Percentiles rank a stretch among this genome's conserved stretches.
These are phyloP conservation scores for Orthosia incerta DNA, from an alignment of 2,888 invertebrate genomes.

Conservation along the genomic window DNA sequence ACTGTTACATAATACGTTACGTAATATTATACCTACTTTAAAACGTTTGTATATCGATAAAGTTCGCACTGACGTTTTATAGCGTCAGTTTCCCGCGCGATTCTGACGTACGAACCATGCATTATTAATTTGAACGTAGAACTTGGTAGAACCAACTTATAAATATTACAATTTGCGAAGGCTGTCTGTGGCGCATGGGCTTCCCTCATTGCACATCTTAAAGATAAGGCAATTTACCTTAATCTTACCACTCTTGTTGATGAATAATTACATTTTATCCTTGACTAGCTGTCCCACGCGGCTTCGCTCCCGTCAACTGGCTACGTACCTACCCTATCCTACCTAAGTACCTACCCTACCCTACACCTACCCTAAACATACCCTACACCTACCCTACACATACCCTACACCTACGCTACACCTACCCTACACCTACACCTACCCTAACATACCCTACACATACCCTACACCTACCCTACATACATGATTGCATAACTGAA, in stretches of 20 bases:
- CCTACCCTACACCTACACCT: no score
- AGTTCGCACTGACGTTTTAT: slow-evolving; percentile 24
- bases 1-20: not conserved
- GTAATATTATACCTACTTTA: not conserved
- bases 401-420: no score
- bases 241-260: not conserved
- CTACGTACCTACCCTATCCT: no score
- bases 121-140: slow-evolving; percentile 24
- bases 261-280: not conserved
- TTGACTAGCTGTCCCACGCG: not conserved
- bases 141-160: not conserved
- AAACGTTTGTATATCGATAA: not conserved
- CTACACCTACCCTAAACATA: no score
- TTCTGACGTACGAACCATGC: slow-evolving; percentile 18
- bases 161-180: slow-evolving; percentile 6
- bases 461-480: no score
- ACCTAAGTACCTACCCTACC: no score
- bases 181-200: not conserved
- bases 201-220: not conserved
- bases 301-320: not conserved
- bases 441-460: no score
- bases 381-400: no score
- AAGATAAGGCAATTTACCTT: not conserved
- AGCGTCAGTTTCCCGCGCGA: slow-evolving; percentile 37
- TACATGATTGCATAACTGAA: no score